Conservation (phyloP, 2,888 invertebrate species). For the Campopleginae sp. region DNA sequence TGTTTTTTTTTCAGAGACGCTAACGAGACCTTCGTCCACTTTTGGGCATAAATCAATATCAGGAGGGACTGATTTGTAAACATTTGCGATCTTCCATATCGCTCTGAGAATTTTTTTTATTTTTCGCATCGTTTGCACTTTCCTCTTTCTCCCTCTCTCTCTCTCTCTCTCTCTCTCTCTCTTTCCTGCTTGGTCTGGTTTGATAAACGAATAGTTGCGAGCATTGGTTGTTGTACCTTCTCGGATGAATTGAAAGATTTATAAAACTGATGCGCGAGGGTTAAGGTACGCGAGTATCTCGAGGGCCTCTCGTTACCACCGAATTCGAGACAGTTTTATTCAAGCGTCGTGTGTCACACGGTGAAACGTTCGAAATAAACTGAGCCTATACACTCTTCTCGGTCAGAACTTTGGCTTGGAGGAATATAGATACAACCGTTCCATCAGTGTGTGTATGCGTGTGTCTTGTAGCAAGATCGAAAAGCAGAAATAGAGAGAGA, state of each 20-base stretch:
- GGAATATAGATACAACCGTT: conserved; percentile 19
- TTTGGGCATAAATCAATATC: background rate
- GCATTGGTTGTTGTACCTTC: background rate
- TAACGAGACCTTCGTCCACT: background rate
- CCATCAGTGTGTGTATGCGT: conserved; percentile 14
- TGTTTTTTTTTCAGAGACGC: background rate
- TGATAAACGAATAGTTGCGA: background rate
- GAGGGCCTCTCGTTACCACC: conserved; percentile 43
- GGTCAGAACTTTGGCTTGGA: conserved; percentile 60
- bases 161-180: conserved; percentile 4
- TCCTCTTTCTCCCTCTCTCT: conserved; percentile 8
- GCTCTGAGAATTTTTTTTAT: background rate
- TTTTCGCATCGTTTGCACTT: background rate
- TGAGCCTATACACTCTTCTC: conserved; percentile 57
- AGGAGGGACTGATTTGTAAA: background rate
- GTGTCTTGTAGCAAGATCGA: conserved; percentile 52
- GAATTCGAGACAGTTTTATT: conserved; percentile 54
- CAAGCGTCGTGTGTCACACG: conserved; percentile 61
- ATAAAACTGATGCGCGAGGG: conserved; percentile 21
- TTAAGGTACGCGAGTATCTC: conserved; percentile 22
- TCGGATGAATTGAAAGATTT: background rate
- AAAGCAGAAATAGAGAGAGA: conserved; percentile 67
- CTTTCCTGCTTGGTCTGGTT: background rate
- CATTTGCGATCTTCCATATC: background rate
- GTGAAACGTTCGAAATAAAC: conserved; percentile 72